Evolutionary conservation across 23 tunicate genomes (phyloP).

Genomic region (Clavelina lepadiformis): DNA sequence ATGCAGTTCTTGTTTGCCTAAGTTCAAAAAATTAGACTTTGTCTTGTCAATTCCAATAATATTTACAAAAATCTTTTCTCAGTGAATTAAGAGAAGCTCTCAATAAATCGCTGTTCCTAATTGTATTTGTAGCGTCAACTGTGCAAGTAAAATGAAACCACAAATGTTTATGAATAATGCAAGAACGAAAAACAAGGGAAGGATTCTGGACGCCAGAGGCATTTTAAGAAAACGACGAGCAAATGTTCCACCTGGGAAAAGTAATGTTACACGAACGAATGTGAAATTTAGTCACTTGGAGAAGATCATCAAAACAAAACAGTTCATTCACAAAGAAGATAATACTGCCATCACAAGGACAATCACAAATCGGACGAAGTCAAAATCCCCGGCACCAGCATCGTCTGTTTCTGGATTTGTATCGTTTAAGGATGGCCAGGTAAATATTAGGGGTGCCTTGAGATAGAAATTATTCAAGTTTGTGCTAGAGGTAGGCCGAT

Average conservation of each 20-base stretch:
- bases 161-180: constrained; percentile 13
- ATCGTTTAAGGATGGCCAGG: constrained; percentile 5
- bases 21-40: no score
- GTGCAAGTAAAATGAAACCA: no score
- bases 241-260: no score
- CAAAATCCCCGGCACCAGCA: neutral
- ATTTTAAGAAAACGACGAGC: constrained; percentile 3
- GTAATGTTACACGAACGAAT: no score
- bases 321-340: constrained; percentile 4
- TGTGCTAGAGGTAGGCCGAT: neutral
- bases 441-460: neutral
- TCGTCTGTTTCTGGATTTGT: constrained; percentile 3
- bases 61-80: no score
- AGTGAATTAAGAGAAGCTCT: no score
- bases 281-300: no score
- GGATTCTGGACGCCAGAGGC: constrained; percentile 10
- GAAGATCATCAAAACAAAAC: constrained; percentile 5
- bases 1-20: no score
- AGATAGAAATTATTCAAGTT: neutral
- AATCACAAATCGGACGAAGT: neutral
- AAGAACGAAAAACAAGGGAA: constrained; percentile 7
- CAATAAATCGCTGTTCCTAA: no score
- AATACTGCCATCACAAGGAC: neutral
- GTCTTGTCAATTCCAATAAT: no score
- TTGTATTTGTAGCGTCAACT: no score